These are phyloP conservation scores for Arctopsyche grandis DNA, from an alignment of 1,140 invertebrate species.

Conservation along the genomic window DNA sequence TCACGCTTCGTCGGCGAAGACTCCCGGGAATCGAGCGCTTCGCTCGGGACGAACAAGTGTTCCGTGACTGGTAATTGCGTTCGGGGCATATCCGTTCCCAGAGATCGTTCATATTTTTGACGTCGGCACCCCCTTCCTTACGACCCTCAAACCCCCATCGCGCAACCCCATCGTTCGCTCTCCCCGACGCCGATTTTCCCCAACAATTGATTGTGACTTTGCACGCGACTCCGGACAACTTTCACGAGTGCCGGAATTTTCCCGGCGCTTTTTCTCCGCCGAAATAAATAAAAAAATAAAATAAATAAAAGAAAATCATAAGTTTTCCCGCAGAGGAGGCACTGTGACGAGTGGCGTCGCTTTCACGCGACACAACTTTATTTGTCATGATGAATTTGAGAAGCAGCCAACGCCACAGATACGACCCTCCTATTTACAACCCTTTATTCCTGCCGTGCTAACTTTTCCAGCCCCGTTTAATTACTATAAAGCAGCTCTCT, in stretches of 20 bases:
- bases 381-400: slow-evolving; percentile 27
- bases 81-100: slow-evolving; percentile 3
- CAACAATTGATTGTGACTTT: slow-evolving; percentile 44
- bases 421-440: neutral
- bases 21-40: neutral
- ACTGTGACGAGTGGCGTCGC: neutral
- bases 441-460: neutral
- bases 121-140: neutral
- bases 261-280: neutral
- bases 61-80: slow-evolving; percentile 31
- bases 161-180: neutral
- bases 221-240: slow-evolving; percentile 39
- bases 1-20: neutral
- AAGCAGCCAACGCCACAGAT: neutral
- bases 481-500: no score
- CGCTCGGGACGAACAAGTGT: neutral
- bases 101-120: slow-evolving; percentile 19
- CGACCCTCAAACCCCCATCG: neutral
- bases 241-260: slow-evolving; percentile 9
- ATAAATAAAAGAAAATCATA: slow-evolving; percentile 36
- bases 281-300: slow-evolving; percentile 25
- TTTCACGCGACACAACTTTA: slow-evolving; percentile 40
- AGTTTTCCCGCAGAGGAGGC: neutral
- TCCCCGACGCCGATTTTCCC: slow-evolving; percentile 8
- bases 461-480: neutral